A percentile compares a stretch with the other conserved stretches of the same genome.
Evolutionary conservation across 2,113 vertebrate genomes (phyloP).

Genomic region (Lates calcarifer): DNA sequence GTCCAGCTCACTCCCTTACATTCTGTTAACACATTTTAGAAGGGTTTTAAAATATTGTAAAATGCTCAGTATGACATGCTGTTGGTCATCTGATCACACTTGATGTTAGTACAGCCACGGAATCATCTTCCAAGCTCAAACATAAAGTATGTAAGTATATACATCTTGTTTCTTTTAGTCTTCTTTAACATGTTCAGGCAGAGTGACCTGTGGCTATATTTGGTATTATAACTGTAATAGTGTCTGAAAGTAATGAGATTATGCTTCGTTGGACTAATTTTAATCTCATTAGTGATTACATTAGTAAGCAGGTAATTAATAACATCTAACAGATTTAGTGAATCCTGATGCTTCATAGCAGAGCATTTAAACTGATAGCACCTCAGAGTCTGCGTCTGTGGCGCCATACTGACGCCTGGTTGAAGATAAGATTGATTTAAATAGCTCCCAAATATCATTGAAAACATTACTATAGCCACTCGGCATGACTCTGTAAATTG

Average conservation of each 20-base stretch:
- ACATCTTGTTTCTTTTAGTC: too few relatives aligned
- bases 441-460: conserved; percentile 59
- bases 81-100: too few relatives aligned
- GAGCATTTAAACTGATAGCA: conserved; percentile 34
- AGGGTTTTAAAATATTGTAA: too few relatives aligned
- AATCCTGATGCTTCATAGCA: conserved; percentile 26
- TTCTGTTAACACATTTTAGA: too few relatives aligned
- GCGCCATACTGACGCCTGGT: conserved; percentile 57
- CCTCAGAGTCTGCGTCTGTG: conserved; percentile 41
- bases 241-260: conserved; percentile 65
- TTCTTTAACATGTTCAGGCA: background rate
- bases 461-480: conserved; percentile 63
- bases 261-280: conserved; percentile 60
- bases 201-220: conserved; percentile 33
- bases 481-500: conserved; percentile 60
- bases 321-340: conserved; percentile 42
- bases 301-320: conserved; percentile 69
- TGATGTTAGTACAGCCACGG: too few relatives aligned
- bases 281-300: conserved; percentile 58
- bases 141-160: too few relatives aligned
- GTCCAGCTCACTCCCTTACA: too few relatives aligned
- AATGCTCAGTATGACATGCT: too few relatives aligned
- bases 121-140: too few relatives aligned
- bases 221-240: conserved; percentile 53
- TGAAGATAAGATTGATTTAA: conserved; percentile 75